These are phyloP conservation scores for Chrysemys picta DNA, from an alignment of 2,113 vertebrate genomes.

Conservation along the genomic window DNA sequence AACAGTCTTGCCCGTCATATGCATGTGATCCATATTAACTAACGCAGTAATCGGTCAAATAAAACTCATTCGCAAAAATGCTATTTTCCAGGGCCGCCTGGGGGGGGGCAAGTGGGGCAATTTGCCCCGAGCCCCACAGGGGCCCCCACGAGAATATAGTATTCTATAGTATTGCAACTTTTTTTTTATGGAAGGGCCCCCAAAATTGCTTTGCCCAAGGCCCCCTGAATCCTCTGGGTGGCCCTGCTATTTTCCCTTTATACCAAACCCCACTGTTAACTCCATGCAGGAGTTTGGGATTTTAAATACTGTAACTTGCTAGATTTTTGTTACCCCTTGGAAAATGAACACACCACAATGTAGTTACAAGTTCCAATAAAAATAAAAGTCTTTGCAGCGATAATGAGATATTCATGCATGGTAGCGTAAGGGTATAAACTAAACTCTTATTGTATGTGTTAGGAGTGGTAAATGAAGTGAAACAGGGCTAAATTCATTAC, in stretches of 20 bases:
- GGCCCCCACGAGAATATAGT: too few species aligned
- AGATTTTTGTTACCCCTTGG: fast-evolving
- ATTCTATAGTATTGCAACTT: too few species aligned
- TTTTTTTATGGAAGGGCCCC: too few species aligned
- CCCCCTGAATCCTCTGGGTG: too few species aligned
- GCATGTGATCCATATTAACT: neutral
- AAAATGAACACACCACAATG: neutral
- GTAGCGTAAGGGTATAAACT: slow-evolving; percentile 34
- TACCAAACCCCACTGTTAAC: neutral
- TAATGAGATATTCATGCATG: slow-evolving; percentile 61
- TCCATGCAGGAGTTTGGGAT: neutral
- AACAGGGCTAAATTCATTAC: slow-evolving; percentile 33
- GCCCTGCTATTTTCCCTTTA: neutral
- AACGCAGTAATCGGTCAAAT: neutral
- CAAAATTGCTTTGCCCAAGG: too few species aligned
- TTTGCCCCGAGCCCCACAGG: too few species aligned
- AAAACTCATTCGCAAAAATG: neutral
- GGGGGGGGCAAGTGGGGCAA: too few species aligned
- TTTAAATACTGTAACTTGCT: neutral
- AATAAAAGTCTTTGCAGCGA: slow-evolving; percentile 36
- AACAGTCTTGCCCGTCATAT: neutral
- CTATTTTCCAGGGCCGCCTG: neutral
- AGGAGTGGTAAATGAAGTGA: slow-evolving; percentile 57
- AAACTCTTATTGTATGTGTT: slow-evolving; percentile 48
- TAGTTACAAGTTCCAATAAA: neutral